phyloP scores from a whole-genome alignment of 2,113 vertebrate species.

The Rhizomys pruinosus region DNA sequence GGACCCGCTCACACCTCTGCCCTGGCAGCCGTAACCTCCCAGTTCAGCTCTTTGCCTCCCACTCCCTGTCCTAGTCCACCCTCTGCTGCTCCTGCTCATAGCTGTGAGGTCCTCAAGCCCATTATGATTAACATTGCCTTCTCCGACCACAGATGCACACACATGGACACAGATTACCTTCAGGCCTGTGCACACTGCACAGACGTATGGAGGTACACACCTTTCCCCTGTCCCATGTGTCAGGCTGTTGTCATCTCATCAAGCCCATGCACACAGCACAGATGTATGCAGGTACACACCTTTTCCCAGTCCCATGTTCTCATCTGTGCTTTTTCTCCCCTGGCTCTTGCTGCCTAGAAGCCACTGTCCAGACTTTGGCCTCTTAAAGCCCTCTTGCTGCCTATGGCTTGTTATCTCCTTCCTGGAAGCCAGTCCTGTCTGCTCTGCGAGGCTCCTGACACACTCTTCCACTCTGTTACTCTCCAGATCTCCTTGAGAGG shows the following conservation, averaged over 20 bases:
- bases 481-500: background rate
- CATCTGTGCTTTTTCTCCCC: background rate
- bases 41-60: background rate
- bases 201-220: background rate
- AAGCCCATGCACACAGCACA: too few species aligned
- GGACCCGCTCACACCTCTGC: background rate
- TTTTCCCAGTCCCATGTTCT: background rate
- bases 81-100: background rate
- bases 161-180: background rate
- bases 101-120: background rate
- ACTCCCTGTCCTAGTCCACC: too few species aligned
- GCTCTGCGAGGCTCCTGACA: too few species aligned
- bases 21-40: background rate
- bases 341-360: background rate
- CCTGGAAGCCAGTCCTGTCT: background rate
- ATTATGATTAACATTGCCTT: background rate
- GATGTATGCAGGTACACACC: background rate
- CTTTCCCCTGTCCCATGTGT: background rate
- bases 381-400: background rate
- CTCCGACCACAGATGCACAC: background rate
- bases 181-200: too few species aligned
- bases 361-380: background rate
- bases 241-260: too few species aligned
- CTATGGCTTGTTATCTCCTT: background rate
- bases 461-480: background rate